Percentiles rank a stretch among this genome's conserved stretches.
Conservation (phyloP, 2,113 vertebrate species). For the Aspidoscelis tigris region DNA sequence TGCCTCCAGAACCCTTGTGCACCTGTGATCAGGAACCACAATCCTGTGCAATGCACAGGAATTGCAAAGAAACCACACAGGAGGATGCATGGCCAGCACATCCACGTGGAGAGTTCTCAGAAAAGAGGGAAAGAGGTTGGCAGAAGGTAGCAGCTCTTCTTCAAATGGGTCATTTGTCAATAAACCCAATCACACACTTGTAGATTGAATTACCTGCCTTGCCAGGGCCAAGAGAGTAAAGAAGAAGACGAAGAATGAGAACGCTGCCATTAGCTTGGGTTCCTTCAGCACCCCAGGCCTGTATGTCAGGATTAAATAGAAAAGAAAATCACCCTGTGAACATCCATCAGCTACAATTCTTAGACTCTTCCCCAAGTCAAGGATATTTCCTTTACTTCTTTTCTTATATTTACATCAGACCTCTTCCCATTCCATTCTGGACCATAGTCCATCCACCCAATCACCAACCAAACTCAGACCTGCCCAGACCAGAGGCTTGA, state of each 20-base stretch:
- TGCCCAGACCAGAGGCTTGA: no score
- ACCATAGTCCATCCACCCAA: no score
- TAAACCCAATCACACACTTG: no score
- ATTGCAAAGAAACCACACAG: background rate
- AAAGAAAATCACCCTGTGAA: background rate
- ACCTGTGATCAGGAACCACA: background rate
- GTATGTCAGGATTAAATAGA: background rate
- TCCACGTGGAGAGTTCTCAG: background rate
- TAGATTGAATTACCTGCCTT: conserved; percentile 79
- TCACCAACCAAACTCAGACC: no score
- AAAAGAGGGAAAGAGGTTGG: no score
- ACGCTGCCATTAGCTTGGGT: conserved; percentile 85
- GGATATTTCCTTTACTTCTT: background rate
- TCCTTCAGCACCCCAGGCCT: conserved; percentile 88
- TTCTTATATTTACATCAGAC: no score
- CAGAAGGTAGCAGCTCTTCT: background rate
- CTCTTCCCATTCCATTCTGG: no score
- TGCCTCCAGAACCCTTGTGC: no score
- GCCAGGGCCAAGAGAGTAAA: conserved; percentile 82
- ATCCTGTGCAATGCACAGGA: background rate
- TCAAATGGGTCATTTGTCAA: background rate
- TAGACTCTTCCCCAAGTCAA: background rate
- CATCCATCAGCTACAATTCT: background rate
- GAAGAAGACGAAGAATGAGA: conserved; percentile 89
- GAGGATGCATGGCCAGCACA: background rate